Evolutionary conservation across 2,888 invertebrate species (phyloP).

Genomic region (Tenthredo amoena): DNA sequence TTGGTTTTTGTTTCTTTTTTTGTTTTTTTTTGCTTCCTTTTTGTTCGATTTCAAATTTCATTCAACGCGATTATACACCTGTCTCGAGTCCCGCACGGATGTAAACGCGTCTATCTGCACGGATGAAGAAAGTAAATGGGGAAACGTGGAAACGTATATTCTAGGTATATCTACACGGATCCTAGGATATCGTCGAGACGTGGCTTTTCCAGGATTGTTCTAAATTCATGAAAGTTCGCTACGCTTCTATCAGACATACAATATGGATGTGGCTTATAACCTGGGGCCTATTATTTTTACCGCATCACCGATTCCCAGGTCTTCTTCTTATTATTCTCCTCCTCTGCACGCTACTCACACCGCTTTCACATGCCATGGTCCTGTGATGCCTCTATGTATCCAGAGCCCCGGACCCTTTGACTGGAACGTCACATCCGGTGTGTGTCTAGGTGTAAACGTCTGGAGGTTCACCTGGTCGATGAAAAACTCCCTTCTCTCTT

Average conservation of each 20-base stretch:
- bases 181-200: not conserved
- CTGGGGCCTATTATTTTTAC: conserved; percentile 31
- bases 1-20: no score
- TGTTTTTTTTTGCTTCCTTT: no score
- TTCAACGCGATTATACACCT: not conserved
- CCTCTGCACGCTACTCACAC: not conserved
- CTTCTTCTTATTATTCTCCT: not conserved
- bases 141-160: not conserved
- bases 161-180: not conserved
- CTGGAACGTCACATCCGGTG: conserved; percentile 25
- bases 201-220: conserved; percentile 7
- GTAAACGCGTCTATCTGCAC: not conserved
- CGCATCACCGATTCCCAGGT: conserved; percentile 13
- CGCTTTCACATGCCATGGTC: not conserved
- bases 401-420: not conserved
- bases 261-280: conserved; percentile 28
- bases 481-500: no score
- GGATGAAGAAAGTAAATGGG: not conserved
- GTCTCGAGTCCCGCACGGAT: not conserved
- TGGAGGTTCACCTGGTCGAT: not conserved
- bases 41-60: not conserved
- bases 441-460: not conserved
- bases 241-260: conserved; percentile 12
- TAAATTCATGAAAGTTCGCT: conserved; percentile 28
- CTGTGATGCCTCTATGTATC: not conserved